Conservation (phyloP, 2,888 invertebrate genomes). For the Brachycybe producta region DNA sequence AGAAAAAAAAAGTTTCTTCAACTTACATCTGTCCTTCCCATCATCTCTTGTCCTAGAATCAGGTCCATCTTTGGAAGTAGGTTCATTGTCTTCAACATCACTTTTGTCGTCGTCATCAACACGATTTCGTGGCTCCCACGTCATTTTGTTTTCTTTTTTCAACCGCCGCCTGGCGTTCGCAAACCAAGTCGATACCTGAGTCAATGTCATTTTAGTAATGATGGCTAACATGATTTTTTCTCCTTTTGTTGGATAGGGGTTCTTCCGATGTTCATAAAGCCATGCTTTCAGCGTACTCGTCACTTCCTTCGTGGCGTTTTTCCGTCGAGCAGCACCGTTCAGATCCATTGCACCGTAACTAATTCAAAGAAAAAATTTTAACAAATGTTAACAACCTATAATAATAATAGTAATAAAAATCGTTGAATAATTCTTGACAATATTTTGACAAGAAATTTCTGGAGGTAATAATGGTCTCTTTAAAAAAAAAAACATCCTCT, state of each 20-base stretch:
- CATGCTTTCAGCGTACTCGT: constrained; percentile 42
- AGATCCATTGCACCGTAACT: constrained; percentile 9
- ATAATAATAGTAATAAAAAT: background rate
- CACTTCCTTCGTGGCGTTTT: constrained; percentile 45
- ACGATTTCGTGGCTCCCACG: constrained; percentile 40
- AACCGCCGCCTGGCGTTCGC: constrained; percentile 43
- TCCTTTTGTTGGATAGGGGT: constrained; percentile 45
- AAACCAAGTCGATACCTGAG: constrained; percentile 44
- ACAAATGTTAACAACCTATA: background rate
- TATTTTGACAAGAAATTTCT: no score
- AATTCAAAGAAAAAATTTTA: background rate
- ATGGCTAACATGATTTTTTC: constrained; percentile 43
- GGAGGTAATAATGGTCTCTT: no score
- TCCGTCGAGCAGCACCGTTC: constrained; percentile 30
- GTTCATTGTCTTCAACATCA: constrained; percentile 47
- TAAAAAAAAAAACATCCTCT: no score
- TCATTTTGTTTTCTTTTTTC: constrained; percentile 47
- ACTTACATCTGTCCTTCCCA: background rate
- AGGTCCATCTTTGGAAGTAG: background rate
- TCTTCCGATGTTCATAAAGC: constrained; percentile 42
- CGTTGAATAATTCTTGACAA: no score
- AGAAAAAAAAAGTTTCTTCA: background rate
- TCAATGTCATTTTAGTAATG: constrained; percentile 42
- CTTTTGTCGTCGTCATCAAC: constrained; percentile 25
- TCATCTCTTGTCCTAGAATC: background rate